phyloP scores from a whole-genome alignment of 2,888 invertebrate genomes.

The Willowsia nigromaculata region DNA sequence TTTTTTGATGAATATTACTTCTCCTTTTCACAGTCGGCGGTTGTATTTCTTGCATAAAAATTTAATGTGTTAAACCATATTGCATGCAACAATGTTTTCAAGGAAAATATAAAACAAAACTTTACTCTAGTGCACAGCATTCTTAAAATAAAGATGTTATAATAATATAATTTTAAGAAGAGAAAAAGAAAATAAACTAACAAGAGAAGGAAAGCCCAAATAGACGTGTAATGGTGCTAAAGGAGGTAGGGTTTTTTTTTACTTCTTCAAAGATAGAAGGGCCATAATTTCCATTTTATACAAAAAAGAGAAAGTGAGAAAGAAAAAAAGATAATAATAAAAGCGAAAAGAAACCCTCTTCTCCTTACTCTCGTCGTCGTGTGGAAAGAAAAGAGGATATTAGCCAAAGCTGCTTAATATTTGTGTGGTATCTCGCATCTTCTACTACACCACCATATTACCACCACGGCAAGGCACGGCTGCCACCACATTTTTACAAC shows the following conservation, averaged over 20 bases:
- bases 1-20: too few relatives aligned
- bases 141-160: not conserved
- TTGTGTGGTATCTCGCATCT: slow-evolving; percentile 61
- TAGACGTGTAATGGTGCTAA: slow-evolving; percentile 58
- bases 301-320: slow-evolving; percentile 22
- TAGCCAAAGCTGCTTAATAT: slow-evolving; percentile 68
- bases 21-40: not conserved
- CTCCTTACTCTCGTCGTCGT: slow-evolving; percentile 19
- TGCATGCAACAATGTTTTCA: slow-evolving; percentile 12
- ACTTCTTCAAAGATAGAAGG: slow-evolving; percentile 49
- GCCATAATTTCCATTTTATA: slow-evolving; percentile 58
- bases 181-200: slow-evolving; percentile 44
- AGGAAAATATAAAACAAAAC: not conserved
- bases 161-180: not conserved
- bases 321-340: slow-evolving; percentile 35
- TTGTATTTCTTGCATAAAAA: slow-evolving; percentile 45
- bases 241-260: slow-evolving; percentile 12
- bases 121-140: not conserved
- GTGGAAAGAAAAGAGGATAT: slow-evolving; percentile 54
- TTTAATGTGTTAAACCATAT: slow-evolving; percentile 39
- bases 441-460: slow-evolving; percentile 36
- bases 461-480: not conserved
- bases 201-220: slow-evolving; percentile 20
- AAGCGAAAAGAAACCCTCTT: slow-evolving; percentile 21
- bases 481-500: slow-evolving; percentile 40